Conservation (phyloP, 2,113 vertebrate species). For the Eolophus roseicapilla region DNA sequence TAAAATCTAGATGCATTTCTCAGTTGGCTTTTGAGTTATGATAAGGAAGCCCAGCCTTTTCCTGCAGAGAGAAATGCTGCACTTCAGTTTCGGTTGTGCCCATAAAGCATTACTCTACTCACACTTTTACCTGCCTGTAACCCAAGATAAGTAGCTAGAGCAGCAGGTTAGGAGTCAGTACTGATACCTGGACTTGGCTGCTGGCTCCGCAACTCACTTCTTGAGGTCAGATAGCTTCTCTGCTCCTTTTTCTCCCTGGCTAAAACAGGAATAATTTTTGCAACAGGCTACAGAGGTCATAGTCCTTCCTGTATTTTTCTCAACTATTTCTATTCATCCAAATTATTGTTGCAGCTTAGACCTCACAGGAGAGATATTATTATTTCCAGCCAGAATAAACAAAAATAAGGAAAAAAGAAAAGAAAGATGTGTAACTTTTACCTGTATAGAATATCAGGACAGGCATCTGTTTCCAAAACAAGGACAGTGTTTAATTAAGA, state of each 20-base stretch:
- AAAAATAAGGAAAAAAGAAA: slow-evolving; percentile 24
- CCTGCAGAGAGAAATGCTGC: background rate
- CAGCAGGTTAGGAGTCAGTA: background rate
- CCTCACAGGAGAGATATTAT: background rate
- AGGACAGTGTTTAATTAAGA: background rate
- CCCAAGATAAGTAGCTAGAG: background rate
- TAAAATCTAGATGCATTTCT: background rate
- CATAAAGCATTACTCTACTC: background rate
- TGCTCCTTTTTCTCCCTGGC: background rate
- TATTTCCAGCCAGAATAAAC: slow-evolving; percentile 20
- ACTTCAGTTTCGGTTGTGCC: background rate
- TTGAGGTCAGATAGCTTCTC: background rate
- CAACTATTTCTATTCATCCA: background rate
- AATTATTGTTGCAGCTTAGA: slow-evolving; percentile 10
- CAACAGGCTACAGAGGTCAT: background rate
- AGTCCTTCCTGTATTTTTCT: background rate
- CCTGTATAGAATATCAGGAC: background rate
- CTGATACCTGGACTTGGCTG: background rate
- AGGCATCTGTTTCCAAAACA: slow-evolving; percentile 28
- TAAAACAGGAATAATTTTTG: background rate
- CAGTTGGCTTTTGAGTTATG: background rate
- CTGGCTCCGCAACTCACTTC: background rate
- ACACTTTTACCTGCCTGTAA: background rate
- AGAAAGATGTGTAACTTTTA: background rate
- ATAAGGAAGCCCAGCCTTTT: background rate